Evolutionary conservation across 2,888 invertebrate genomes (phyloP).

Genomic region (Cosmopolites sordidus): DNA sequence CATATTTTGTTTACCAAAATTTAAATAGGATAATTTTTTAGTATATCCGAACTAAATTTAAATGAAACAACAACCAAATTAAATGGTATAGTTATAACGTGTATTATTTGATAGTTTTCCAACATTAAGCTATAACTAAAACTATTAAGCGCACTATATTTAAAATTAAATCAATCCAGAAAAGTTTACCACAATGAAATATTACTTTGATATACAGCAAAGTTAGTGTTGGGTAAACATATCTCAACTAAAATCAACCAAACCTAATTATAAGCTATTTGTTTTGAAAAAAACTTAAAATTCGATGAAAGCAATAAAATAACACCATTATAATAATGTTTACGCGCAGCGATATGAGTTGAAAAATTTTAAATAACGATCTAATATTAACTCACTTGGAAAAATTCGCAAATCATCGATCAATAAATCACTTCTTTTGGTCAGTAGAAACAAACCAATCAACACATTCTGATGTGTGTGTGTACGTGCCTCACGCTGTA

Average conservation of each 20-base stretch:
- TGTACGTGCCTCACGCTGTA: constrained; percentile 1
- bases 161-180: too few species aligned
- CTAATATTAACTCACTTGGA: neutral
- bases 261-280: neutral
- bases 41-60: too few species aligned
- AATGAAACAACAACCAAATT: too few species aligned
- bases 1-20: too few species aligned
- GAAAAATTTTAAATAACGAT: neutral
- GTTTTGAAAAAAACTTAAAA: neutral
- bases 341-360: neutral
- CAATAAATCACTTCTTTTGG: neutral
- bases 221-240: neutral
- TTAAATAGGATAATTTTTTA: too few species aligned
- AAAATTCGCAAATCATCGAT: neutral
- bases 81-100: too few species aligned
- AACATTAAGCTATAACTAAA: too few species aligned
- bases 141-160: too few species aligned
- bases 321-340: neutral
- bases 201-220: neutral
- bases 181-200: neutral
- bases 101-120: too few species aligned
- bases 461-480: neutral
- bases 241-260: neutral
- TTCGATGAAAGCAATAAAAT: neutral
- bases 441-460: neutral